Evolutionary conservation across 1,140 invertebrate genomes (phyloP).

Genomic region (Hyles vespertilio): DNA sequence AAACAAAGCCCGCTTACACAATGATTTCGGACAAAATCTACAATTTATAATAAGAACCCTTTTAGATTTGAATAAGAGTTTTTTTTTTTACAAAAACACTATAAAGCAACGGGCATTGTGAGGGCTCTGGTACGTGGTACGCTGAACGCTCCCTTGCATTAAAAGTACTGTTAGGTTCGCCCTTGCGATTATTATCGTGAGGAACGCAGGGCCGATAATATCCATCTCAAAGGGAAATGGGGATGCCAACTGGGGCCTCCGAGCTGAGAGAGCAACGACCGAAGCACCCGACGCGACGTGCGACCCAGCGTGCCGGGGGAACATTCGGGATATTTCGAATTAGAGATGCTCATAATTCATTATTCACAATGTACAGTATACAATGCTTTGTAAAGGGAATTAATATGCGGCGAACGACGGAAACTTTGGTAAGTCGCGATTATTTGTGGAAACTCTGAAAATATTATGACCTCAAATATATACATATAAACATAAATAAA

Average conservation of each 20-base stretch:
- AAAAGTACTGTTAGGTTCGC: constrained; percentile 31
- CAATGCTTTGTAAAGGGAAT: no score
- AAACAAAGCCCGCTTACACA: no score
- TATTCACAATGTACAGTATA: neutral
- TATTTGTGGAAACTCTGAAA: no score
- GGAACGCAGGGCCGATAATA: constrained; percentile 29
- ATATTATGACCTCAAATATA: no score
- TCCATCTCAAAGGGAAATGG: constrained; percentile 30
- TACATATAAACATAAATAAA: no score
- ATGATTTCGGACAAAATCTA: no score
- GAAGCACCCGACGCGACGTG: constrained; percentile 1
- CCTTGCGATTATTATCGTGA: constrained; percentile 37
- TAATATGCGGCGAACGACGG: no score
- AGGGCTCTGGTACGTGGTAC: constrained; percentile 2
- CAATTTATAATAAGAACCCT: no score
- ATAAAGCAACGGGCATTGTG: constrained; percentile 21
- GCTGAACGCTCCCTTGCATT: constrained; percentile 25
- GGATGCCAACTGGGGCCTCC: constrained; percentile 23
- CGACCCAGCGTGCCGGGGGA: constrained; percentile 10
- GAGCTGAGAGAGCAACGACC: constrained; percentile 27
- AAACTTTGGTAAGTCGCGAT: no score
- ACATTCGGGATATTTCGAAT: constrained; percentile 26
- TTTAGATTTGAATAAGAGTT: neutral
- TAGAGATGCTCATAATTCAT: constrained; percentile 22
- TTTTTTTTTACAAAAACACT: constrained; percentile 23